Percentiles rank a stretch among this genome's conserved stretches.
These are phyloP conservation scores for Coptotermes formosanus DNA, from an alignment of 1,140 invertebrate genomes.

Conservation along the genomic window DNA sequence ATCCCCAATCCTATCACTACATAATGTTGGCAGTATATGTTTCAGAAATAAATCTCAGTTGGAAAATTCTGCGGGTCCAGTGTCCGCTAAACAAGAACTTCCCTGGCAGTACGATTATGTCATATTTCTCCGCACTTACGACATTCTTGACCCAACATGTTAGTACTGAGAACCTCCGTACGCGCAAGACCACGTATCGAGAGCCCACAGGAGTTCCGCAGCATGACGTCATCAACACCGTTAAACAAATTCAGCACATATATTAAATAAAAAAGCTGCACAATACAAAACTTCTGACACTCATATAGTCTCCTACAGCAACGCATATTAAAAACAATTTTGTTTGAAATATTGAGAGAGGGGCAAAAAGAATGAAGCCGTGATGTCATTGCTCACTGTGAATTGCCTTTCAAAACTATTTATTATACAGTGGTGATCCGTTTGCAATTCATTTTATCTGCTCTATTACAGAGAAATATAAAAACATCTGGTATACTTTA, in stretches of 20 bases:
- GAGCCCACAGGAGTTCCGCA: background rate
- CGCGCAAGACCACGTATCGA: background rate
- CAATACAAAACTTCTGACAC: background rate
- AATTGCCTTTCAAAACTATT: background rate
- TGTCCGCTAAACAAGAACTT: too few species aligned
- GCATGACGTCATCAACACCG: conserved; percentile 9
- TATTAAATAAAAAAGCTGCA: conserved; percentile 19
- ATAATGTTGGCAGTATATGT: too few species aligned
- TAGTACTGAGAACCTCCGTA: background rate
- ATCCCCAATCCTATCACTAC: too few species aligned
- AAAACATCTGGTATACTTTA: background rate
- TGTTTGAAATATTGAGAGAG: background rate
- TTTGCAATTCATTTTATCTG: background rate
- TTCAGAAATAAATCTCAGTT: too few species aligned
- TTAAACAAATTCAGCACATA: conserved; percentile 8
- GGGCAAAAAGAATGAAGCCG: background rate
- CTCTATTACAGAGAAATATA: background rate
- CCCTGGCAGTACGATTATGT: background rate
- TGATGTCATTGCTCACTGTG: background rate
- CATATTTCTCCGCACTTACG: background rate
- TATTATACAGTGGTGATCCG: background rate
- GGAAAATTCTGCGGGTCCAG: too few species aligned
- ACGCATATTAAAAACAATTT: conserved; percentile 11
- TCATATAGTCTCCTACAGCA: conserved; percentile 1
- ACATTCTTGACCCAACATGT: background rate